These are phyloP conservation scores for Leucania comma DNA, from an alignment of 2,888 invertebrate species.

Conservation along the genomic window DNA sequence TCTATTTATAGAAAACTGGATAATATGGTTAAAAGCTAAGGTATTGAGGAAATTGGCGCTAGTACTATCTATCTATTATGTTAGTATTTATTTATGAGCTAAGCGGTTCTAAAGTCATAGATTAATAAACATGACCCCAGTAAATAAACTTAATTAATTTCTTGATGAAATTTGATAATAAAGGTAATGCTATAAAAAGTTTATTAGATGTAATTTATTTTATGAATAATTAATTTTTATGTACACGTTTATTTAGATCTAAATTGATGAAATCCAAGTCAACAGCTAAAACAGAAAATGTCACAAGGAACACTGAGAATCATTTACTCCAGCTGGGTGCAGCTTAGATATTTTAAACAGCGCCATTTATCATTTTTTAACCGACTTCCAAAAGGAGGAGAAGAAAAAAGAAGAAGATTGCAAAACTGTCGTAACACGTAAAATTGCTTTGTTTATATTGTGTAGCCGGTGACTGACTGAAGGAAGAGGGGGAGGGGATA, in stretches of 20 bases:
- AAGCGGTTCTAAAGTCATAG: slow-evolving; percentile 5
- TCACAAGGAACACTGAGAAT: too few relatives aligned
- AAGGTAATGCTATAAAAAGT: not conserved
- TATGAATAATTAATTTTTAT: not conserved
- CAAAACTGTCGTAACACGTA: too few relatives aligned
- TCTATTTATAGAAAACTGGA: not conserved
- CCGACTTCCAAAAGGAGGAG: too few relatives aligned
- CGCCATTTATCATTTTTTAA: not conserved
- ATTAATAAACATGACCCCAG: not conserved
- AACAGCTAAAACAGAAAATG: not conserved
- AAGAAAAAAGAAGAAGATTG: too few relatives aligned
- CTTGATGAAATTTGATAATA: not conserved
- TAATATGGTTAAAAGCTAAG: not conserved
- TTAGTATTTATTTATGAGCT: not conserved
- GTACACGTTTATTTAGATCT: not conserved
- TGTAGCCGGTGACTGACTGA: too few relatives aligned
- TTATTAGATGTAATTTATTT: slow-evolving; percentile 5
- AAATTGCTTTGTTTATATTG: too few relatives aligned
- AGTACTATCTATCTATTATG: not conserved
- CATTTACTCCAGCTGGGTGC: not conserved
- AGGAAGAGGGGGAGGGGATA: too few relatives aligned
- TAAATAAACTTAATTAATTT: not conserved
- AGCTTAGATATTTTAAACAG: not conserved
- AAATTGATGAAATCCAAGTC: not conserved
- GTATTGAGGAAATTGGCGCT: not conserved